Evolutionary conservation across 2,888 invertebrate species (phyloP).

Genomic region (Ernsta delagoae): DNA sequence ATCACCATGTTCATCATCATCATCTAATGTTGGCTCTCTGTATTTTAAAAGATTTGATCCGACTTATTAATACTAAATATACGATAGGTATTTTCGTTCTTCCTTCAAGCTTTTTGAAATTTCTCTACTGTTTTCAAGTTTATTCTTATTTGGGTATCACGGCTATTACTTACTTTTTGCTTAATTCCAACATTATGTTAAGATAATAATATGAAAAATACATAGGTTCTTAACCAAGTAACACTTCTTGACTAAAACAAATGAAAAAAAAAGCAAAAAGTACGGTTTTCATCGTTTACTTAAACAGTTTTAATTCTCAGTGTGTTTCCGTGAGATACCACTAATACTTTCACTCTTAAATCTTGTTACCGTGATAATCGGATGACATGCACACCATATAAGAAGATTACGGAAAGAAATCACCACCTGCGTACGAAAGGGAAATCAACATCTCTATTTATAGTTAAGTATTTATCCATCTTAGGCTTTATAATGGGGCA

Average conservation of each 20-base stretch:
- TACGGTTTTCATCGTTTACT: neutral
- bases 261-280: neutral
- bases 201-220: too few species aligned
- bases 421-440: slow-evolving; percentile 37
- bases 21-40: too few species aligned
- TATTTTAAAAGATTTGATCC: too few species aligned
- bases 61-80: too few species aligned
- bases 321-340: slow-evolving; percentile 18
- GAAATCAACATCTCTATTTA: slow-evolving; percentile 42
- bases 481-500: slow-evolving; percentile 35
- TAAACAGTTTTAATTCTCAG: neutral
- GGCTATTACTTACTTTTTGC: too few species aligned
- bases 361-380: slow-evolving; percentile 32
- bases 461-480: slow-evolving; percentile 40
- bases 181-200: too few species aligned
- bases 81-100: too few species aligned
- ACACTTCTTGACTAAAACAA: neutral
- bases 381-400: slow-evolving; percentile 35
- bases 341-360: slow-evolving; percentile 26
- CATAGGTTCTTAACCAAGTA: too few species aligned
- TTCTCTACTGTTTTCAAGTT: too few species aligned
- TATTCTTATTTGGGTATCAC: too few species aligned
- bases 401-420: slow-evolving; percentile 35
- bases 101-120: too few species aligned
- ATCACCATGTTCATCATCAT: too few species aligned